phyloP scores from a whole-genome alignment of 64 coral and sea anemone genomes.

The Dendronephthya gigantea region DNA sequence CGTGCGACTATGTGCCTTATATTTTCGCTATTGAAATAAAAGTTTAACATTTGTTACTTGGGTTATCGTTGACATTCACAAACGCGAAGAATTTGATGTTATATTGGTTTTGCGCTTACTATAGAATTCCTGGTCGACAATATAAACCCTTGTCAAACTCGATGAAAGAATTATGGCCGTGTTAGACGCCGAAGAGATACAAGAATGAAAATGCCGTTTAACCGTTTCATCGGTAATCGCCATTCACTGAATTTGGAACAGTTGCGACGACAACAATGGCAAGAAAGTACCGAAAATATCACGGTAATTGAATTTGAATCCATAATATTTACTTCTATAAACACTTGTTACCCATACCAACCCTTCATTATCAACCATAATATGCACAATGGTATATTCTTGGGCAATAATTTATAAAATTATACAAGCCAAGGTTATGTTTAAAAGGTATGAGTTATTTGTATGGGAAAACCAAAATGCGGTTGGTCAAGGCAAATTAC shows the following conservation, averaged over 20 bases:
- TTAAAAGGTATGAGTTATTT: no score
- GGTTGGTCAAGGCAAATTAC: no score
- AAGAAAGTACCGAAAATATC: background rate
- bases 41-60: no score
- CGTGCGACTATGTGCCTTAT: no score
- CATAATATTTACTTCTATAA: background rate
- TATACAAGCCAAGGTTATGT: no score
- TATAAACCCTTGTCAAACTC: background rate
- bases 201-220: constrained; percentile 2
- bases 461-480: no score
- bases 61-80: no score
- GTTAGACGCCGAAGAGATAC: background rate
- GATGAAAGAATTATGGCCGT: background rate
- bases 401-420: no score
- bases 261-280: background rate
- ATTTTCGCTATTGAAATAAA: no score
- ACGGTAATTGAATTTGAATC: background rate
- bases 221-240: background rate
- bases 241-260: background rate
- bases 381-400: no score
- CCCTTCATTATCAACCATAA: background rate
- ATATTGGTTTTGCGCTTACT: background rate
- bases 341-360: background rate
- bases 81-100: no score
- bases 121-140: background rate